phyloP scores from a whole-genome alignment of 2,113 vertebrate species.

The Stegastes partitus region DNA sequence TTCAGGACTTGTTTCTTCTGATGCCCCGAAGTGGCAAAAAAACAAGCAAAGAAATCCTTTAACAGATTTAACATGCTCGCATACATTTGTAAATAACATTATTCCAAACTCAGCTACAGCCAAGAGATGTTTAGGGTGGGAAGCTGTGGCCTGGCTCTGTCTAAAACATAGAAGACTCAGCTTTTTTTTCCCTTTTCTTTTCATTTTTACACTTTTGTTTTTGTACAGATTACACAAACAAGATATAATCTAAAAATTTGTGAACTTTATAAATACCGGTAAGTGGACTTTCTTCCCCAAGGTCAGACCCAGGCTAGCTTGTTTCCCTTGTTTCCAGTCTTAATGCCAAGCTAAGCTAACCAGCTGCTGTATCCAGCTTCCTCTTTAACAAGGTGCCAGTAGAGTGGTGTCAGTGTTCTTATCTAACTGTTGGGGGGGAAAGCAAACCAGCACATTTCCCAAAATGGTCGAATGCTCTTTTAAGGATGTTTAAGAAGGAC shows the following conservation, averaged over 20 bases:
- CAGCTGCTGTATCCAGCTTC: constrained; percentile 8
- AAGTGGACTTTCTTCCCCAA: background rate
- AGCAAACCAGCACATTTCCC: background rate
- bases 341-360: constrained; percentile 1
- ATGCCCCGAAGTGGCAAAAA: no score
- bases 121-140: no score
- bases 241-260: constrained; percentile 10
- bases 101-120: no score
- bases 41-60: no score
- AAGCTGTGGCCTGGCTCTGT: background rate
- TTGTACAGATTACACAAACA: constrained; percentile 16
- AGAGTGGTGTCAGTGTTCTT: background rate
- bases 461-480: constrained; percentile 4
- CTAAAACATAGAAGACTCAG: background rate
- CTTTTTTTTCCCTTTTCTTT: background rate
- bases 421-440: background rate
- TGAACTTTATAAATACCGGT: background rate
- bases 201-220: background rate
- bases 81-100: no score
- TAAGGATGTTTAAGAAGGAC: background rate
- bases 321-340: constrained; percentile 14
- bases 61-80: no score
- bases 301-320: background rate
- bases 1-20: no score
- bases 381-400: constrained; percentile 4